These are phyloP conservation scores for Labroides dimidiatus DNA, from an alignment of 2,797 vertebrate genomes.

Conservation along the genomic window DNA sequence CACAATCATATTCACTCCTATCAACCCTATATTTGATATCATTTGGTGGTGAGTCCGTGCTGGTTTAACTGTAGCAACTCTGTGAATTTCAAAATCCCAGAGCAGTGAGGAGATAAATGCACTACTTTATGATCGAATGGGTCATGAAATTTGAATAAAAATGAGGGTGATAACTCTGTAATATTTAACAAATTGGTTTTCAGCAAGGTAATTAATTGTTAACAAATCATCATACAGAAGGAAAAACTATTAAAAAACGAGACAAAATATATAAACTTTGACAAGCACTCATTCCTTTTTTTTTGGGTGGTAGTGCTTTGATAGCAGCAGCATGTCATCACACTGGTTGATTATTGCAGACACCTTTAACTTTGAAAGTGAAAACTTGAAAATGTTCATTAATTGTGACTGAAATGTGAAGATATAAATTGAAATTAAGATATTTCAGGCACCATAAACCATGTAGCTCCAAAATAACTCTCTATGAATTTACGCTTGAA, in stretches of 20 bases:
- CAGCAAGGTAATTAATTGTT: constrained; percentile 6
- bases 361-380: neutral
- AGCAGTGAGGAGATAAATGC: constrained; percentile 30
- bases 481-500: no score
- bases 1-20: constrained; percentile 36
- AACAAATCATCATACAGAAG: neutral
- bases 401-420: no score
- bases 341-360: neutral
- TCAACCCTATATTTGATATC: constrained; percentile 42
- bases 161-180: constrained; percentile 4
- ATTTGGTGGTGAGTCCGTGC: constrained; percentile 31
- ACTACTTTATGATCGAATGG: constrained; percentile 8
- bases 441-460: no score
- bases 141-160: constrained; percentile 21
- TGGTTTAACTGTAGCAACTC: constrained; percentile 9
- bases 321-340: neutral
- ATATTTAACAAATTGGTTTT: constrained; percentile 7
- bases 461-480: no score
- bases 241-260: neutral
- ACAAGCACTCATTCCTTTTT: neutral
- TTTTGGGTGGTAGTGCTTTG: no score
- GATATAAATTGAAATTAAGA: no score
- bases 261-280: neutral
- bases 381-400: no score
- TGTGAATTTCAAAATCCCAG: constrained; percentile 32